Evolutionary conservation across 2,797 vertebrate genomes (phyloP), one percentile per base, ranked within the genome.

Genomic region (Lates japonicus): DNA sequence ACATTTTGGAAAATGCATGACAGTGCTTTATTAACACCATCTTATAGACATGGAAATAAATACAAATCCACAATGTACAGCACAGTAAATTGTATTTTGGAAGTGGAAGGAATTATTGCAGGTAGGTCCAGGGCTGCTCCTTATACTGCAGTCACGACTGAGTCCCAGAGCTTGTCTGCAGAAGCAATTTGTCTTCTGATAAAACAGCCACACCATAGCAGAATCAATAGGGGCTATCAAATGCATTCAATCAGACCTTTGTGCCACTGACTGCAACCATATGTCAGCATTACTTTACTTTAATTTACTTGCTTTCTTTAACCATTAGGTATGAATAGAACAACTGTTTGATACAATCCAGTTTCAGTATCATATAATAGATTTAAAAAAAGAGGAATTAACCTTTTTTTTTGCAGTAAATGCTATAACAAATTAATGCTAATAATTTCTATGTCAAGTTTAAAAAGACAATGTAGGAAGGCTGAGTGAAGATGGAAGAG

Each of bases 111-210:
- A 78, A 54, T 78, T 62, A 72, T 68, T 77, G 73, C 54, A 76
- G 76, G 74, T 65, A 49, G 48, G 72, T 86, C 71, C 62, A 73
- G 71, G 41, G 63, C 74, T 81, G 51, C 76, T 54, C 46, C 20
- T 67, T 66, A 63, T 44, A 86, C 89, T 81, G 75, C 78, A 78
- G 87, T 66, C 80, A 83, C 33, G 41, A 81, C 81, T 66, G 55
- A 79, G 78, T 86, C 81, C 74, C 72, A 20, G 17, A 68, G 77
- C 83, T 86, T 63, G 75, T 90, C 87, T 86, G 80, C 86, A 84
- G 76, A 90, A 88, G 81, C 88, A 78, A 91, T 94, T 92, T 93
- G 84, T 92, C 89, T 89, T 86, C 74, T 82, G 88, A 92, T 90
- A 90, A 92, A 93, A 92, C 77, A 81, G 86, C 84, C 82, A 81